Evolutionary conservation across 2,888 invertebrate genomes (phyloP).

Genomic region (Cosmorhoe ocellata): DNA sequence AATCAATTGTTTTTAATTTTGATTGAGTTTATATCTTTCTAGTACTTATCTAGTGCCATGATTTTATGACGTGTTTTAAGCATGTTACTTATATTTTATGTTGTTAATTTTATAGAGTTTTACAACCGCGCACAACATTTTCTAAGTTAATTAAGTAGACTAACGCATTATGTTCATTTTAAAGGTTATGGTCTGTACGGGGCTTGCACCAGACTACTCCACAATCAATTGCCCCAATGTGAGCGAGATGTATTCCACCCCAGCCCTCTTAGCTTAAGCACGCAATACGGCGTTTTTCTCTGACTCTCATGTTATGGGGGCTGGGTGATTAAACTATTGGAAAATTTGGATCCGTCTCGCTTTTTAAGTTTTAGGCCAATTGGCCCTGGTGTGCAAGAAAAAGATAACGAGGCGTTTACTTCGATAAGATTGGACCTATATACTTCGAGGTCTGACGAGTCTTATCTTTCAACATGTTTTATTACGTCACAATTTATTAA

Average conservation of each 20-base stretch:
- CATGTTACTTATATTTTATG: slow-evolving; percentile 8
- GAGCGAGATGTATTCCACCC: too few species aligned
- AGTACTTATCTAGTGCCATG: too few species aligned
- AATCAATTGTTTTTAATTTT: not conserved
- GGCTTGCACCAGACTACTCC: not conserved
- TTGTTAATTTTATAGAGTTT: slow-evolving; percentile 30
- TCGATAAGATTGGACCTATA: too few species aligned
- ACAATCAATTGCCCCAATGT: not conserved
- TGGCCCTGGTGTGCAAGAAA: slow-evolving; percentile 2
- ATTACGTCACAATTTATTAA: slow-evolving; percentile 2
- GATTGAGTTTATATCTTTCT: slow-evolving; percentile 3
- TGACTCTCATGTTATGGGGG: too few species aligned
- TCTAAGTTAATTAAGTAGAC: slow-evolving; percentile 15
- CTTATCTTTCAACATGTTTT: not conserved
- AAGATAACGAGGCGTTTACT: too few species aligned
- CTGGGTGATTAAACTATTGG: too few species aligned
- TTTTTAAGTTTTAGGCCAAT: not conserved
- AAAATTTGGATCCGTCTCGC: too few species aligned
- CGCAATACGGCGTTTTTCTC: too few species aligned
- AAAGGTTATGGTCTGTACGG: slow-evolving; percentile 8
- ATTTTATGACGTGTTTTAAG: slow-evolving; percentile 24
- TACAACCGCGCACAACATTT: slow-evolving; percentile 45
- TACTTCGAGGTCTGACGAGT: not conserved
- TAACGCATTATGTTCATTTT: slow-evolving; percentile 22
- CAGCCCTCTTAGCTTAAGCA: too few species aligned